A percentile compares a stretch with the other conserved stretches of the same genome.
Conservation (phyloP, 2,113 vertebrate genomes). For the Pristiophorus japonicus region DNA sequence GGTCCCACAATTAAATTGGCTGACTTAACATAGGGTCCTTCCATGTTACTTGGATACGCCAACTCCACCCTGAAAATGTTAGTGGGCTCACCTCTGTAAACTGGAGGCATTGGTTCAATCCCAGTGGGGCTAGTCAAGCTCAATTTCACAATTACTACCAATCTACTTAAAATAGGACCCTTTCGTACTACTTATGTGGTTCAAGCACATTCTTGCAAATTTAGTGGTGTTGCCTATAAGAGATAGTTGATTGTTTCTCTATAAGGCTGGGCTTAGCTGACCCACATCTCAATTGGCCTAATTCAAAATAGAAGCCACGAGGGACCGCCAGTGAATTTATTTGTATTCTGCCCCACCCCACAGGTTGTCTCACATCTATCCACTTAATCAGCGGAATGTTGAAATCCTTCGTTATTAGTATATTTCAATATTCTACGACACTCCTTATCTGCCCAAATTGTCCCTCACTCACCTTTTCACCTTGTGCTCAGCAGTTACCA, state of each 20-base stretch:
- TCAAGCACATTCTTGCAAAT: not conserved
- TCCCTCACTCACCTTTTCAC: no score
- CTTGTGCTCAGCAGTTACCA: not conserved
- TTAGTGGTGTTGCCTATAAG: not conserved
- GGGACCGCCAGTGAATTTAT: not conserved
- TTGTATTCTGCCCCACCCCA: not conserved
- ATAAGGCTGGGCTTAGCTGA: not conserved
- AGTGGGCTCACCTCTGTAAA: not conserved
- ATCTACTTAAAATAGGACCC: not conserved
- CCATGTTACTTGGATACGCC: not conserved
- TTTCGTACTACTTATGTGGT: not conserved
- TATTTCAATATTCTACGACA: not conserved
- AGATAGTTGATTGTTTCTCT: not conserved
- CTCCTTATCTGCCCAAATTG: not conserved
- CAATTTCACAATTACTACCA: not conserved
- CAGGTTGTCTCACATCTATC: not conserved
- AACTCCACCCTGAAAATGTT: no score
- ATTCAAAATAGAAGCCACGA: not conserved
- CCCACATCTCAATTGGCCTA: not conserved
- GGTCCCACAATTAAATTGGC: not conserved
- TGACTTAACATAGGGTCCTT: not conserved
- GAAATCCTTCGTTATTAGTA: not conserved
- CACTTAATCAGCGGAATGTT: not conserved
- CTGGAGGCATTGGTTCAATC: not conserved
- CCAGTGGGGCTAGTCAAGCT: not conserved